Evolutionary conservation across 2,888 invertebrate genomes (phyloP), one percentile per base, ranked within the genome.

Genomic region (Mimumesa dahlbomi): DNA sequence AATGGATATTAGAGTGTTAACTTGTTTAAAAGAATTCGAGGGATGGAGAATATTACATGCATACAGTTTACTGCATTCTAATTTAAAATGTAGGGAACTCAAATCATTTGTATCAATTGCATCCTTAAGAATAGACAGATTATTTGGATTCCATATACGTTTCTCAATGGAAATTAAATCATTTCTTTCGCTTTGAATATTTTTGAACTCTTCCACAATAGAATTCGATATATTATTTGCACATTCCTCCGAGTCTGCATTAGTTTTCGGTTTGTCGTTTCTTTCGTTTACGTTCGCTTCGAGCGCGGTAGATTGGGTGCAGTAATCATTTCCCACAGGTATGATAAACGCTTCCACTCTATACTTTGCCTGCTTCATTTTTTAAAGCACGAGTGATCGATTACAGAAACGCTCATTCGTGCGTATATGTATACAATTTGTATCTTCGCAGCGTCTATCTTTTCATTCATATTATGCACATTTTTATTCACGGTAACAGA

Each of bases 341-440:
- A 85, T 73, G 59, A 87, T 85, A 31, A 84, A 88, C 19, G 85
- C 81, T 64, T 88, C 86, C 0, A 83, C 84, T 58, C 77, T 75
- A 45, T 84, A 88, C 48, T 75, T 82, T 36, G 63, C 63, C 29
- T 71, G 58, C 49, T 79, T 69, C 65, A 70, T 72, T 38, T 14
- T 67, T 34, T 22, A 2, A n/a, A 5, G 18, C n/a, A n/a, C n/a
- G n/a, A n/a, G n/a, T n/a, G n/a, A n/a, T n/a, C n/a, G n/a, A n/a
- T n/a, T n/a, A n/a, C n/a, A n/a, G n/a, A n/a, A n/a, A n/a, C n/a
- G n/a, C n/a, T n/a, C n/a, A n/a, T n/a, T n/a, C n/a, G n/a, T n/a
- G n/a, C n/a, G n/a, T n/a, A n/a, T n/a, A n/a, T n/a, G n/a, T n/a
- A n/a, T n/a, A n/a, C n/a, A n/a, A n/a, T n/a, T n/a, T n/a, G n/a